These are phyloP conservation scores for Lobophora halterata DNA, from an alignment of 2,888 invertebrate species.

Conservation along the genomic window DNA sequence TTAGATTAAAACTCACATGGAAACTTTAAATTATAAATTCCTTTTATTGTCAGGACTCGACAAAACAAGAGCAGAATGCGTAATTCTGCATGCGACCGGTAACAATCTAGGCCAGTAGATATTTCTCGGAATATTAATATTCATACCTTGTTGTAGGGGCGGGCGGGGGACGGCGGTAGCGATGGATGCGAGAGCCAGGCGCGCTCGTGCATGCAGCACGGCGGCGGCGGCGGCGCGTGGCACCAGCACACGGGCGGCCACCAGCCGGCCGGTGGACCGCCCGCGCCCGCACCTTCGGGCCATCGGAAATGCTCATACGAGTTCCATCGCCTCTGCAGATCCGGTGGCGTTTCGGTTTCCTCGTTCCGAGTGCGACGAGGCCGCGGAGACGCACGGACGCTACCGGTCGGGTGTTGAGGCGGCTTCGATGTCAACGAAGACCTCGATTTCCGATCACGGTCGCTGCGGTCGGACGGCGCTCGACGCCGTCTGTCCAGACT, in stretches of 20 bases:
- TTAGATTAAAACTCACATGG: conserved; percentile 3
- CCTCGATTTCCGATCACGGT: conserved; percentile 83
- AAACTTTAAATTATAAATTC: conserved; percentile 5
- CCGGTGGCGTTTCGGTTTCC: conserved; percentile 66
- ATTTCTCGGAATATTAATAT: conserved; percentile 13
- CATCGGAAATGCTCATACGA: conserved; percentile 82
- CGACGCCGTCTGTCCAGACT: conserved; percentile 82
- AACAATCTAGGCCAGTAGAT: conserved; percentile 8
- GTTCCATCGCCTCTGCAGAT: conserved; percentile 72
- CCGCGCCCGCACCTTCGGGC: conserved; percentile 58
- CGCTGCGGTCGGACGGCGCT: conserved; percentile 72
- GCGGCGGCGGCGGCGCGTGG: conserved; percentile 69
- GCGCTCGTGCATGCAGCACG: conserved; percentile 74
- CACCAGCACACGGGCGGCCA: conserved; percentile 76
- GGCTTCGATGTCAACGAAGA: conserved; percentile 81
- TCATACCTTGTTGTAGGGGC: conserved; percentile 66
- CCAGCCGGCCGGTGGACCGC: conserved; percentile 54
- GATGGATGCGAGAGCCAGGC: conserved; percentile 76
- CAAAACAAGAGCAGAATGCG: conserved; percentile 10
- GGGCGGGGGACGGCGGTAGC: conserved; percentile 56
- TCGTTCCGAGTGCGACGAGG: conserved; percentile 62
- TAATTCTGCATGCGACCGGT: conserved; percentile 9
- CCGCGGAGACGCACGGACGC: conserved; percentile 65
- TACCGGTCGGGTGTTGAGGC: conserved; percentile 64
- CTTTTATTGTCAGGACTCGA: conserved; percentile 1